These are phyloP conservation scores for Ameiurus melas DNA, from an alignment of 2,113 vertebrate genomes.

Conservation along the genomic window DNA sequence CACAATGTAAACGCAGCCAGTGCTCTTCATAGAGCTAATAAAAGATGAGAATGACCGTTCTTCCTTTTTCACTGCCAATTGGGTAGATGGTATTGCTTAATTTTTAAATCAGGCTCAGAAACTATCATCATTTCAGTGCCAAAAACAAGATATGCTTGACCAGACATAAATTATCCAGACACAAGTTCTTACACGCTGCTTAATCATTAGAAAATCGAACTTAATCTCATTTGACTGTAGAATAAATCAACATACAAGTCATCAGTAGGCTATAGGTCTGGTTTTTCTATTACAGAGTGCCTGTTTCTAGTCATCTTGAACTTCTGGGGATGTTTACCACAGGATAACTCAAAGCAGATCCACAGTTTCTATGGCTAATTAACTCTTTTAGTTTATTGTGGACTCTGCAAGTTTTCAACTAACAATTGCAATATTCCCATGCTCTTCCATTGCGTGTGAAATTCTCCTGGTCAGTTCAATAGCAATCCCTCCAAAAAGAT, in stretches of 20 bases:
- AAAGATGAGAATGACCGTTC: neutral
- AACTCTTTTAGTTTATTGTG: neutral
- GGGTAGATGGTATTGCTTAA: neutral
- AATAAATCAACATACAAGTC: neutral
- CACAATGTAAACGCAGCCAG: neutral
- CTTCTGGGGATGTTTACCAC: neutral
- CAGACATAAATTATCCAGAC: neutral
- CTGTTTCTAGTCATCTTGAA: constrained; percentile 1
- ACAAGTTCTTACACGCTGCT: neutral
- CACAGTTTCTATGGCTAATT: neutral
- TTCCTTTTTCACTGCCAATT: neutral
- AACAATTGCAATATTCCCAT: neutral
- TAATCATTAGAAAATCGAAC: neutral
- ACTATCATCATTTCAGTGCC: neutral
- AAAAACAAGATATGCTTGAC: constrained; percentile 1
- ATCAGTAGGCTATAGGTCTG: neutral
- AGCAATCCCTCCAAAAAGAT: neutral
- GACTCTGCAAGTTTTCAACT: neutral
- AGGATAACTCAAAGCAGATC: neutral
- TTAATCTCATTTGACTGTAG: constrained; percentile 2
- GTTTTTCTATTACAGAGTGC: neutral
- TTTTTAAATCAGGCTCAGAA: neutral
- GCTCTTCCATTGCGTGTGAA: neutral
- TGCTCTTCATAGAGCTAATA: neutral
- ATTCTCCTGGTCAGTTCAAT: neutral